Base-by-base conservation (phyloP, 2,888 invertebrate species). In the Meteorus cinctellus region DNA sequence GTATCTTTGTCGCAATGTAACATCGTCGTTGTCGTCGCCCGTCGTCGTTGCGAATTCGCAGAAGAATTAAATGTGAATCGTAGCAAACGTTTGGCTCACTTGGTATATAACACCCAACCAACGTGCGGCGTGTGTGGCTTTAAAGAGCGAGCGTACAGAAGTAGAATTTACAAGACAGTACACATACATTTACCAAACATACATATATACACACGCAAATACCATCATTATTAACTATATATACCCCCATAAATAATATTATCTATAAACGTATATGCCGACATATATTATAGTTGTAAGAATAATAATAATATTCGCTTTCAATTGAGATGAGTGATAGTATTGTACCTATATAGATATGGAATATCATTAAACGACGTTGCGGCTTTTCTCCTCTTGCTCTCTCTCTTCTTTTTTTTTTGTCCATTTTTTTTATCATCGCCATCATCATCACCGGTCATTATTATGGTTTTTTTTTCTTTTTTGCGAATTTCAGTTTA, bases 261-360 rank as follows among this genome's bases (percentile, higher is more conserved):
- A 55, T 55, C 55, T 55, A 55, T 19, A 19, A 55, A 55, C 55
- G 19, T 55, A 24, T 19, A 24, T 55, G 55, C 55, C 55, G 55
- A 19, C 19, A 19, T 55, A 24, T 55, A 55, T 55, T 19, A 55
- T 55, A 55, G 19, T 55, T 55, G 10, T 55, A 24, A 48, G 48
- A 34, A 63, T 31, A 65, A 65, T 65, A 65, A 65, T n/a, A 65
- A 34, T 63, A 41, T 41, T 77, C 79, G 73, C 31, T 51, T 69
- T 55, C 14, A 41, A 63, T 63, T 27, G 78, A 79, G 77, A 84
- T 84, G 84, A 85, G 82, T 83, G 83, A 84, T 84, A 82, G 81
- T 80, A 84, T 86, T 84, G 83, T 85, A 76, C 80, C 77, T 81
- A 80, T 83, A 48, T 48, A 76, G 78, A 78, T 65, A 41, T 41